These are phyloP conservation scores for Cephalopachus bancanus DNA, from an alignment of 2,797 vertebrate species.

Conservation along the genomic window DNA sequence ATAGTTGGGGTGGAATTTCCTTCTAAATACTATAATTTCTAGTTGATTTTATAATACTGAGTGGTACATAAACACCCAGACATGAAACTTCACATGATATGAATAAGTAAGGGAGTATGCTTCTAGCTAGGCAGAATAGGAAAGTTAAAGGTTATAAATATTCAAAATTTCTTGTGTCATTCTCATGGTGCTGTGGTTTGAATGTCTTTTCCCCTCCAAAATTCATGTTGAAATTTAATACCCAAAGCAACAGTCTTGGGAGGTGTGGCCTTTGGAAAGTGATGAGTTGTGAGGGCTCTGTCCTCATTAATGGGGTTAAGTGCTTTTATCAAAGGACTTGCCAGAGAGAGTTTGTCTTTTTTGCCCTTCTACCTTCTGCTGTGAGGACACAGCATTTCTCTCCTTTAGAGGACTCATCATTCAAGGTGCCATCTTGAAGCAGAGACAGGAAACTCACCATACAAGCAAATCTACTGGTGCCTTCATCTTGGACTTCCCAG, in stretches of 20 bases:
- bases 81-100: not conserved
- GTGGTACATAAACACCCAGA: not conserved
- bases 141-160: not conserved
- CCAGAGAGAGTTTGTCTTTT: not conserved
- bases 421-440: not conserved
- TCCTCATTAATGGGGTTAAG: not conserved
- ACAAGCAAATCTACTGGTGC: too few species aligned
- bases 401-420: not conserved
- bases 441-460: not conserved
- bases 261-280: rapidly evolving
- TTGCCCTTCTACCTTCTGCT: not conserved
- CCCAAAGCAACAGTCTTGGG: too few species aligned
- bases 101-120: not conserved
- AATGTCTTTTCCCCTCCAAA: not conserved
- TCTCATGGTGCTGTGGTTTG: not conserved
- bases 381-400: not conserved
- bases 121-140: not conserved
- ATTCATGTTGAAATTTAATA: not conserved
- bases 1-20: conserved; percentile 35
- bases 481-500: not conserved
- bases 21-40: conserved; percentile 41
- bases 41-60: conserved; percentile 37
- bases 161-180: not conserved
- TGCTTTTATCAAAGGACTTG: not conserved
- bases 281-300: not conserved